Base-by-base conservation (phyloP, 2,113 vertebrate genomes). In the Nothobranchius furzeri region DNA sequence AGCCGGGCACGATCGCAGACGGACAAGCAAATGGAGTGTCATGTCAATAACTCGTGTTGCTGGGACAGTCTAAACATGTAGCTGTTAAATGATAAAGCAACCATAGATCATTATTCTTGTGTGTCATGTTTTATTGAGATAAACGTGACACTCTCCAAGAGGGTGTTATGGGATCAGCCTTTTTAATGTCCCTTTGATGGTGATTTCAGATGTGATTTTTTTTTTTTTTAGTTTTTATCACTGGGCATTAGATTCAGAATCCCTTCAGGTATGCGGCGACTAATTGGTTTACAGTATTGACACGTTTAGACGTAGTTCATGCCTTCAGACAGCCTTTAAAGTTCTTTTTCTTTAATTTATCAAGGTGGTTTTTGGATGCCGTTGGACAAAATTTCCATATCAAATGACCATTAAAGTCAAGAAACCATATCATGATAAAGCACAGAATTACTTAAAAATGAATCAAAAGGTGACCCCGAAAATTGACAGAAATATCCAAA, bases 1-100 rank as follows among this genome's bases (percentile, higher is more conserved):
- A 36, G 47, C 58, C n/a, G 12, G 36, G 43, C 47, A 14, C 2
- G 11, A 36, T 12, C 15, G 2, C 2, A 12, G 56, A 36, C 47
- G 42, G 75, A 83, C 58, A 47, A 40, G 37, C 17, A 67, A 76
- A 80, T 68, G 58, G 55, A 65, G 70, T 53, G 51, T 70, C 36
- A n/a, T 9, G 36, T 35, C 11, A 50, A 36, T 58, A 36, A 73
- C 51, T 63, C 11, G 14, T 53, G 57, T 6, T 6, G 45, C 67
- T 17, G 36, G 55, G 43, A 70, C 25, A 1, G 37, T 46, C 68
- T 58, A 11, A 14, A 58, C 25, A 25, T 68, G 35, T 17, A 6
- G 13, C 7, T 59, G 30, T 43, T 56, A 15, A 68, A 15, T 13
- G 40, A 46, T 66, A 43, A 43, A 43, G 55, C 46, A 25, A 53